Base-by-base conservation (phyloP, 2,888 invertebrate genomes). In the Rhorus exstirpatorius region DNA sequence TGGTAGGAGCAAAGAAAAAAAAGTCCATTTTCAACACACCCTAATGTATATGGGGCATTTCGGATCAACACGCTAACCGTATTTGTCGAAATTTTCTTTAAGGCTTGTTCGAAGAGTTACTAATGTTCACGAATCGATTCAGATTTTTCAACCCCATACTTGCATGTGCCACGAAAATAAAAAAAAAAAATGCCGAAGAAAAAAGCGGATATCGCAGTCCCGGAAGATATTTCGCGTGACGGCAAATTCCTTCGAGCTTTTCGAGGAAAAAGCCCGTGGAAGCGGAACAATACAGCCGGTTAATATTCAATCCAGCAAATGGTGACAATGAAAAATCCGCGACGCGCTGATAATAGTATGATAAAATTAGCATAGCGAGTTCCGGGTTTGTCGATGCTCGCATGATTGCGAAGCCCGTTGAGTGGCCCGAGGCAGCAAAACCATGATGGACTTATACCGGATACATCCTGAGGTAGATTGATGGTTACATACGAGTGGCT, bases 341-440 rank as follows among this genome's bases (percentile, higher is more conserved):
- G 51, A 21, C 41, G 35, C 41, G 17, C 19, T 44, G 81, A 83
- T 84, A 86, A 85, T 84, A 79, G 68, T 75, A 83, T 78, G 65
- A 84, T 58, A n/a, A n/a, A 84, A 88, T 87, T 87, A 83, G 77
- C 84, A 84, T 65, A 78, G 46, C 31, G 65, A 87, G 87, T 87
- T 87, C 87, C 87, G 87, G 87, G 87, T 87, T 79, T 76, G 31
- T 53, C 49, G 67, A 53, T 72, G 51, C 61, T 51, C 51, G 17
- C 46, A 24, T 51, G 35, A 26, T 4, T 60, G 35, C 51, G 10
- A n/a, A 24, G 19, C 19, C 35, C 46, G 61, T 1, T 49, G 14
- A 10, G n/a, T 58, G 38, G 38, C 72, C 72, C 12, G 38, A 53
- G 72, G 72, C 72, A 51, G 19, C n/a, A n/a, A 51, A 51, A 51